A percentile compares a stretch with the other conserved stretches of the same genome.
Conservation (phyloP, 2,888 invertebrate genomes). For the Suillia variegata region DNA sequence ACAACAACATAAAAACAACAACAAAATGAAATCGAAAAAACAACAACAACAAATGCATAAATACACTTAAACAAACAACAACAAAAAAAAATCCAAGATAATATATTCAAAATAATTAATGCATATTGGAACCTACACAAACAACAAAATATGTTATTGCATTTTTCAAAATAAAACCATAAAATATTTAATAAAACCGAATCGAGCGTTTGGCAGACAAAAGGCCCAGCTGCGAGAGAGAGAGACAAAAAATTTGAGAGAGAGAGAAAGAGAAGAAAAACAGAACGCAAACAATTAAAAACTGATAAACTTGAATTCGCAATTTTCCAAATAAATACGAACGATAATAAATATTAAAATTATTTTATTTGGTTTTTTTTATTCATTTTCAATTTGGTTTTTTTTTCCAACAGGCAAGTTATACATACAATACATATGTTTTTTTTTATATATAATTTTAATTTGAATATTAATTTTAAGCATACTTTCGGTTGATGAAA, state of each 20-base stretch:
- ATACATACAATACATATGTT: background rate
- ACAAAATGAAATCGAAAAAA: no score
- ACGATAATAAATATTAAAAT: background rate
- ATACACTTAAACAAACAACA: background rate
- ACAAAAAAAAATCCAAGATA: slow-evolving; percentile 4
- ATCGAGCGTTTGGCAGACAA: background rate
- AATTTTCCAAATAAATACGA: slow-evolving; percentile 18
- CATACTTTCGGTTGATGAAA: no score
- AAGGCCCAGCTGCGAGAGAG: no score
- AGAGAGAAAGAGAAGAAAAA: slow-evolving; percentile 15
- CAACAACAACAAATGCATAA: no score
- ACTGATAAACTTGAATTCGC: slow-evolving; percentile 18
- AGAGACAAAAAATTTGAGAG: slow-evolving; percentile 16
- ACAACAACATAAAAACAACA: no score
- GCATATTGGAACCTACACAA: background rate
- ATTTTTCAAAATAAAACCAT: slow-evolving; percentile 35
- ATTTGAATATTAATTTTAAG: no score
- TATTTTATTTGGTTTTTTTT: background rate
- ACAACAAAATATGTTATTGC: slow-evolving; percentile 26
- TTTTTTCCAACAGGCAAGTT: background rate
- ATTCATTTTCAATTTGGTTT: background rate
- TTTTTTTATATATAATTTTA: no score
- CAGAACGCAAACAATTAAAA: slow-evolving; percentile 30
- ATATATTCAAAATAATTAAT: slow-evolving; percentile 2
- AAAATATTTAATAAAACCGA: background rate